Evolutionary conservation across 2,888 invertebrate species (phyloP).

Genomic region (Apodemia hepburni): DNA sequence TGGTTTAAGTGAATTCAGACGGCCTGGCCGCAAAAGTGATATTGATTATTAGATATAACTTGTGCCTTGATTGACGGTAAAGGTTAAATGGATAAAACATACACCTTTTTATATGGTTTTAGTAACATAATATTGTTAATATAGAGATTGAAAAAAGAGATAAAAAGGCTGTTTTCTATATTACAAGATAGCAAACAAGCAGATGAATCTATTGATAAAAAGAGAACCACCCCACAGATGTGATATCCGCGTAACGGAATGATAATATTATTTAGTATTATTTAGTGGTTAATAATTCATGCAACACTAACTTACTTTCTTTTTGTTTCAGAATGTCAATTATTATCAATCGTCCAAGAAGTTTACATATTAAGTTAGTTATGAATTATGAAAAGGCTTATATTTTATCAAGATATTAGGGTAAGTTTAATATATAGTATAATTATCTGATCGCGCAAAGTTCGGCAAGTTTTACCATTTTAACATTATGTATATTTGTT

Average conservation of each 20-base stretch:
- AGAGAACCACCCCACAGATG: too few relatives aligned
- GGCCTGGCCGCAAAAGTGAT: not conserved
- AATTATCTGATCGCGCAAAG: too few relatives aligned
- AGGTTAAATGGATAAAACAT: not conserved
- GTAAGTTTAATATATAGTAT: not conserved
- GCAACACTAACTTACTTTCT: not conserved
- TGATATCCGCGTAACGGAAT: too few relatives aligned
- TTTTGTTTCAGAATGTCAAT: slow-evolving; percentile 1
- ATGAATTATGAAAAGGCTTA: not conserved
- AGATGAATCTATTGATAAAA: too few relatives aligned
- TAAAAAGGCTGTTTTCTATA: too few relatives aligned
- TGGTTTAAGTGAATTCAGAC: slow-evolving; percentile 2
- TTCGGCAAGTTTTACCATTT: too few relatives aligned
- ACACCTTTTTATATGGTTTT: not conserved
- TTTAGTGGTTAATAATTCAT: not conserved
- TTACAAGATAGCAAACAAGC: too few relatives aligned
- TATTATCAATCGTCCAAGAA: slow-evolving; percentile 3
- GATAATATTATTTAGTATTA: too few relatives aligned
- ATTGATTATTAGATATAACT: not conserved
- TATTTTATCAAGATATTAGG: not conserved
- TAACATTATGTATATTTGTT: too few relatives aligned
- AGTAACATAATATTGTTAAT: too few relatives aligned
- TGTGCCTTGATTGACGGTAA: not conserved
- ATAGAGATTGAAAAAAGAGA: too few relatives aligned
- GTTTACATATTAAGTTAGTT: not conserved